Evolutionary conservation across 2,888 invertebrate genomes (phyloP).

Genomic region (Tetramorium bicarinatum): DNA sequence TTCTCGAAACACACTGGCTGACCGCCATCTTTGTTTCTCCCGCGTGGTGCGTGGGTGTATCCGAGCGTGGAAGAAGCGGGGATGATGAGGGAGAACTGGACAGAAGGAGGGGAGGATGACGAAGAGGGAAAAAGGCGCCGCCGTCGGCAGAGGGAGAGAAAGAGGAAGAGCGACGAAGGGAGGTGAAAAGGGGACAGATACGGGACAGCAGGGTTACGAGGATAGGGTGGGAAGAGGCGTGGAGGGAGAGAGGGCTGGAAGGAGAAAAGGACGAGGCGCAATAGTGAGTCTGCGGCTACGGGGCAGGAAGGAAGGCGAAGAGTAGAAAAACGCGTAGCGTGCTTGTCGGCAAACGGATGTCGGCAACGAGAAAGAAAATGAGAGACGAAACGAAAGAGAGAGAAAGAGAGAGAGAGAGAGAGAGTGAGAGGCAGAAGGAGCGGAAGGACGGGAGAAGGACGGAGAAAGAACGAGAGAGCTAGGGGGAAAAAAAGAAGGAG

Average conservation of each 20-base stretch:
- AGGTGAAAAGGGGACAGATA: conserved; percentile 23
- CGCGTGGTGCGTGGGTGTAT: conserved; percentile 80
- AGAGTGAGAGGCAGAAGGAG: not conserved
- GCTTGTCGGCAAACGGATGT: conserved; percentile 30
- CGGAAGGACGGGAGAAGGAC: conserved; percentile 9
- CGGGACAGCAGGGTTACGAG: conserved; percentile 30
- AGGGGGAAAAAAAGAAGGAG: conserved; percentile 16
- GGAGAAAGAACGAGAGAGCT: conserved; percentile 4
- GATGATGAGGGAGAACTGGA: conserved; percentile 66
- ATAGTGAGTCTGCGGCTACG: conserved; percentile 42
- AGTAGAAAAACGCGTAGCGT: conserved; percentile 28
- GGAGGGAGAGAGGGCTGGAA: conserved; percentile 39
- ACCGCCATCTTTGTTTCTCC: conserved; percentile 77
- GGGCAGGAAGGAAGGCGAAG: conserved; percentile 25
- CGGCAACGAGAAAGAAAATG: conserved; percentile 25
- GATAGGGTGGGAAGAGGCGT: conserved; percentile 52
- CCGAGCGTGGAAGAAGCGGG: conserved; percentile 75
- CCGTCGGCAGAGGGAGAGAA: conserved; percentile 43
- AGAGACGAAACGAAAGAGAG: not conserved
- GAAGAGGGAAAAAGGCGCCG: conserved; percentile 54
- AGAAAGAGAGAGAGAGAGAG: not conserved
- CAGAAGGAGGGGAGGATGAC: conserved; percentile 55
- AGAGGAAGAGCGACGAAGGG: conserved; percentile 28
- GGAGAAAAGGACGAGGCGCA: conserved; percentile 46
- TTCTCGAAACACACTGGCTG: conserved; percentile 84